Conservation (phyloP, 2,888 invertebrate genomes). For the Toxonevra muliebris region DNA sequence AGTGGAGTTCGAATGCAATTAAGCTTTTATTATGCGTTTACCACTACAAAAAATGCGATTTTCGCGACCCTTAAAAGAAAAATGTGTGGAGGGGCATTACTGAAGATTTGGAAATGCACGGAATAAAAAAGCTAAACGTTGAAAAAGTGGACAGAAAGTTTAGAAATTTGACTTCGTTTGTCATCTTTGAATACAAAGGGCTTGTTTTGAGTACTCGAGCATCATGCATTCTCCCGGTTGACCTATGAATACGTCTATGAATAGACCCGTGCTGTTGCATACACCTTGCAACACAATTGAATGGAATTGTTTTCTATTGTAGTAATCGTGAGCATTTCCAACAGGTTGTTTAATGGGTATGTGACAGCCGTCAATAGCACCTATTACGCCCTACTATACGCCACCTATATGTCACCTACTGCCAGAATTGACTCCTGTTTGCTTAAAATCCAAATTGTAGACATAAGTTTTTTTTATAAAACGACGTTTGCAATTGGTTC, state of each 20-base stretch:
- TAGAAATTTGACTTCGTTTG: not conserved
- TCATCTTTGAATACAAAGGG: slow-evolving; percentile 5
- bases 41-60: too few relatives aligned
- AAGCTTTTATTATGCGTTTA: too few relatives aligned
- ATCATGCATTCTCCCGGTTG: slow-evolving; percentile 5
- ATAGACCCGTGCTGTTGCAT: not conserved
- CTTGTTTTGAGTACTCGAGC: not conserved
- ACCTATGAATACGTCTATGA: too few relatives aligned
- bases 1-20: too few relatives aligned
- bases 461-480: too few relatives aligned
- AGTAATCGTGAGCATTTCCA: not conserved
- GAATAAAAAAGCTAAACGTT: not conserved
- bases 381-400: slow-evolving; percentile 6
- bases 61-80: not conserved
- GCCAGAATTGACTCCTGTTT: too few relatives aligned
- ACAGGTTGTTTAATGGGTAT: slow-evolving; percentile 1
- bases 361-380: slow-evolving; percentile 1
- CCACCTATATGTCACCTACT: not conserved
- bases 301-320: too few relatives aligned
- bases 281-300: not conserved
- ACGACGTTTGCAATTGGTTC: too few relatives aligned
- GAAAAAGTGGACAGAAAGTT: not conserved
- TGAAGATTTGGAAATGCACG: not conserved
- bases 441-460: too few relatives aligned
- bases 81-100: not conserved